Base-by-base conservation (phyloP, 1,140 invertebrate species). In the Thaumetopoea pityocampa region DNA sequence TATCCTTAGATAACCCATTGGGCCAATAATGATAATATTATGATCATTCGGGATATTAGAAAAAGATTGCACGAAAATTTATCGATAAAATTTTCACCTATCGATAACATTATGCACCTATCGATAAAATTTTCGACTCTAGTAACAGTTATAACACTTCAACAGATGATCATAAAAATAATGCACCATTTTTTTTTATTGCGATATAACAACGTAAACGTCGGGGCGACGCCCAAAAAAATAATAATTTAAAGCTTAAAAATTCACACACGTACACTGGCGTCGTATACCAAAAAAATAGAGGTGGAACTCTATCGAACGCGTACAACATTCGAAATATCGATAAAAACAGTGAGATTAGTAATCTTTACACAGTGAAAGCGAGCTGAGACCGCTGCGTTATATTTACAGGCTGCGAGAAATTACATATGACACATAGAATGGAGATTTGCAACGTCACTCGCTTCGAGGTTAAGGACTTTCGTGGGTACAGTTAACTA, bases 221-320 rank as follows among this genome's bases (percentile, higher is more conserved):
- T 55, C 44, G 42, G 51, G 52, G 33, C 43, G 56, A 53, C 52
- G 24, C 27, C 42, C 29, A 42, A 47, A 62, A 52, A 52, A 81
- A 72, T 67, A 81, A 81, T 81, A 83, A 81, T 81, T 83, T 83
- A 81, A 83, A 83, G 79, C 74, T 79, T 73, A 68, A 58, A 51
- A 50, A 50, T 72, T 37, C 34, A 37, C 28, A 33, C 20, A 29
- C 15, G 29, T 43, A 42, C 20, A 42, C 20, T 32, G 19, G 24
- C 15, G 19, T 35, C 36, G 29, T 11, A n/a, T 9, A 37, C 18
- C 34, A n/a, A 28, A 38, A 12, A 10, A 8, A 29, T 19, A 29
- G 17, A 10, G 29, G 10, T 26, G 24, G 18, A 23, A 30, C 16
- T 18, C 20, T 18, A 23, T 30, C 37, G 37, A 14, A 40, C 26